These are phyloP conservation scores for Brachirus orientalis DNA, from an alignment of 2,113 vertebrate species.

Conservation along the genomic window DNA sequence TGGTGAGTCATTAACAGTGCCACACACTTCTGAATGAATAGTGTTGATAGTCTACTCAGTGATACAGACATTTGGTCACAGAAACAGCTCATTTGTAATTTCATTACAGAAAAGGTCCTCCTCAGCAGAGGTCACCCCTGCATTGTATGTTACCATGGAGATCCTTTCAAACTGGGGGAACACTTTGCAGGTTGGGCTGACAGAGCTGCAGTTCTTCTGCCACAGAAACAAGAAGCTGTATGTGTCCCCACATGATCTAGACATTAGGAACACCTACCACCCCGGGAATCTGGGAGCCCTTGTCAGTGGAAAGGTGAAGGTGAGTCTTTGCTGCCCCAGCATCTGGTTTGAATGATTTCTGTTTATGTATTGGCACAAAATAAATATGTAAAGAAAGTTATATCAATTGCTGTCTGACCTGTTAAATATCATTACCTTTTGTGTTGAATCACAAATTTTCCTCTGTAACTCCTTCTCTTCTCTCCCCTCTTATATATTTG, in stretches of 20 bases:
- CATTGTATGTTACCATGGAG: constrained; percentile 92
- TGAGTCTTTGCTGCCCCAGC: constrained; percentile 78
- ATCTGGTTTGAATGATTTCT: too few species aligned
- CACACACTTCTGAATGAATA: constrained; percentile 18
- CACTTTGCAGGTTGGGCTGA: constrained; percentile 85
- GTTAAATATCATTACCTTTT: background rate
- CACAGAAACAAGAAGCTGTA: constrained; percentile 83
- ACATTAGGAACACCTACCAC: constrained; percentile 84
- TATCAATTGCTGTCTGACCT: background rate
- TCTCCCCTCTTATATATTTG: too few species aligned
- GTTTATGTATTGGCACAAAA: background rate
- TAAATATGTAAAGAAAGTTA: background rate
- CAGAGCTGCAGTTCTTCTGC: constrained; percentile 93
- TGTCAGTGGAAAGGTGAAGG: constrained; percentile 87
- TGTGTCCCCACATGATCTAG: constrained; percentile 92
- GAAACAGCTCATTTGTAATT: constrained; percentile 22
- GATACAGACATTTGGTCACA: background rate
- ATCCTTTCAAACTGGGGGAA: constrained; percentile 96
- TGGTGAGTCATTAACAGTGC: constrained; percentile 56
- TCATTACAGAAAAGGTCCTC: constrained; percentile 60
- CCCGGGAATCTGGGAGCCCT: constrained; percentile 87
- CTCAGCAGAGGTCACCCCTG: constrained; percentile 76
- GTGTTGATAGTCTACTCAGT: background rate
- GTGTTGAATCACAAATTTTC: background rate
- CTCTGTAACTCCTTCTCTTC: constrained; percentile 1